A percentile compares a stretch with the other conserved stretches of the same genome.
These are phyloP conservation scores for Apomyelois bistriatella DNA, from an alignment of 2,888 invertebrate species.

Conservation along the genomic window DNA sequence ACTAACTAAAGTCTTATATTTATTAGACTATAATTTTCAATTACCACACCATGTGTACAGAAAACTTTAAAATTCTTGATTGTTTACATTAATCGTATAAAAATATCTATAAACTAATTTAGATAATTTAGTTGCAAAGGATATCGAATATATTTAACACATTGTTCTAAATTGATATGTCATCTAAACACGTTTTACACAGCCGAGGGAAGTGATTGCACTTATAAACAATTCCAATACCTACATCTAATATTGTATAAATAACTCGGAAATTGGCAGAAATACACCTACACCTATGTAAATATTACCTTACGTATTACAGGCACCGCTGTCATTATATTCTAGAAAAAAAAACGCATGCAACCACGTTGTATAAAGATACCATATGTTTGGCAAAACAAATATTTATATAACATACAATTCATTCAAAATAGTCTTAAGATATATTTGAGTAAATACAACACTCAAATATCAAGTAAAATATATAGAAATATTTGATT, in stretches of 20 bases:
- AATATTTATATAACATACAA: neutral
- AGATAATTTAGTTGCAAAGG: neutral
- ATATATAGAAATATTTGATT: neutral
- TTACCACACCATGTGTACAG: conserved; percentile 9
- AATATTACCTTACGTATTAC: conserved; percentile 35
- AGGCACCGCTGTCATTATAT: conserved; percentile 37
- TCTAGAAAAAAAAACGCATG: conserved; percentile 5
- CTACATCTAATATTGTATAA: conserved; percentile 32
- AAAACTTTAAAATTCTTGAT: conserved; percentile 1
- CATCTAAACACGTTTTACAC: conserved; percentile 30
- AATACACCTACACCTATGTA: conserved; percentile 48
- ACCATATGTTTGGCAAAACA: conserved; percentile 6
- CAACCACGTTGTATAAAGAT: neutral
- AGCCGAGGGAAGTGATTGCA: conserved; percentile 36
- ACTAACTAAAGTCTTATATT: conserved; percentile 4
- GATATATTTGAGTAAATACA: neutral
- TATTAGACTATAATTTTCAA: conserved; percentile 4
- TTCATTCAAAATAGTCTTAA: neutral
- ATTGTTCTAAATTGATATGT: conserved; percentile 17
- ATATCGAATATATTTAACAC: neutral
- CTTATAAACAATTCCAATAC: conserved; percentile 31
- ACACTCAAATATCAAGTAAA: neutral
- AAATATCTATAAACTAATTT: neutral
- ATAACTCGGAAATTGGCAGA: conserved; percentile 41
- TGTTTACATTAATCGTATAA: neutral